Base-by-base conservation (phyloP, 2,888 invertebrate genomes). In the Clivina fossor region DNA sequence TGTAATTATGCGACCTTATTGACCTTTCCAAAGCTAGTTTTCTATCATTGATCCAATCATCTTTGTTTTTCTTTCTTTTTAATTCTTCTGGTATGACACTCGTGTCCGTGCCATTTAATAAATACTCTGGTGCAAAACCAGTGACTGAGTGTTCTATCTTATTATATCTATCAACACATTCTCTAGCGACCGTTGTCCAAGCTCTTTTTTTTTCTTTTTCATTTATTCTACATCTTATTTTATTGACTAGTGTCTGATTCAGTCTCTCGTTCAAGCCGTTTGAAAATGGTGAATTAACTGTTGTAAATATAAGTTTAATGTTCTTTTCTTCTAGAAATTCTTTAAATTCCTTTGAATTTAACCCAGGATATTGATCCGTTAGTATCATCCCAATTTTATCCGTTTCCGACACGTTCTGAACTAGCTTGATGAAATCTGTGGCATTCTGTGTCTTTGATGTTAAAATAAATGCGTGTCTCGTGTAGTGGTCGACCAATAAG, bases 401-500 rank as follows among this genome's bases (percentile, higher is more conserved):
- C 15, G 40, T 58, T 47, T 58, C 40, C 40, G 20, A 13, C 32
- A 28, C 48, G 18, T 46, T 55, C 59, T 47, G 16, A 48, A 51
- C 18, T 24, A 61, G 30, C 51, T 62, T 61, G 28, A 63, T 60
- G 13, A 63, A 64, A 40, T 63, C 60, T 7, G 28, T 57, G 19
- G 62, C 59, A 22, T 18, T 38, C 60, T 65, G 63, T n/a, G 56
- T 59, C 49, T 56, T 61, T 40, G 61, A 63, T 33, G 60, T 61
- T 47, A 47, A 20, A 50, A 65, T 64, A 37, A 49, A 61, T 5
- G 61, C 64, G 26, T 62, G 65, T 35, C 64, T 57, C 13, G 65
- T 64, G 40, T 63, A 64, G 26, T 24, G 26, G 9, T 24, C 26
- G 26, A 24, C 26, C 9, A 24, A 9, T 24, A 41, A 9, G 26